Conservation (phyloP, 2,113 vertebrate species). For the Nothoprocta pentlandii region DNA sequence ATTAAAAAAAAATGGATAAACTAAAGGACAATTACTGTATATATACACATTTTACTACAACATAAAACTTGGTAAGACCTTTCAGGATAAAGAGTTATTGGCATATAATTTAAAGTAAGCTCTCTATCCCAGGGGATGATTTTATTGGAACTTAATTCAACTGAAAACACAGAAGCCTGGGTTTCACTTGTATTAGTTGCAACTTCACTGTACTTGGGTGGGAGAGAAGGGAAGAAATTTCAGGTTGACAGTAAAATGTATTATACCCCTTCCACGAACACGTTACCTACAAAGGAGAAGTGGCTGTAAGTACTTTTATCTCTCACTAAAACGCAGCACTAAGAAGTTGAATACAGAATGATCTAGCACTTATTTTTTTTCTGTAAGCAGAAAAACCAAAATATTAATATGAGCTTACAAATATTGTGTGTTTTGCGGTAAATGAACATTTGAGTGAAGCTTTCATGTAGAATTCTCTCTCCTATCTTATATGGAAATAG, state of each 20-base stretch:
- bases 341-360: background rate
- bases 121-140: background rate
- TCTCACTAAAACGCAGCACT: background rate
- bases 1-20: background rate
- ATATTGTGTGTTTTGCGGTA: background rate
- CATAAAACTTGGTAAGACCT: slow-evolving; percentile 1
- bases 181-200: background rate
- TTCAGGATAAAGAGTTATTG: background rate
- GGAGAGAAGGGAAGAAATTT: background rate
- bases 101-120: background rate
- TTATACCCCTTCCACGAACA: background rate
- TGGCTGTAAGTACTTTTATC: background rate
- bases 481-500: slow-evolving; percentile 22
- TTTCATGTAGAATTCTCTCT: slow-evolving; percentile 40
- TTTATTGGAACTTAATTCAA: background rate
- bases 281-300: background rate
- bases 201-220: background rate
- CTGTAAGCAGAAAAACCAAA: background rate
- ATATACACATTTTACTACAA: background rate
- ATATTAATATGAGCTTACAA: background rate
- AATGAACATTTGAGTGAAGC: background rate
- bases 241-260: background rate
- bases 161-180: slow-evolving; percentile 23
- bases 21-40: background rate
- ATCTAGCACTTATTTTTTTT: background rate